A percentile compares a stretch with the other conserved stretches of the same genome.
phyloP scores from a whole-genome alignment of 2,113 vertebrate species.

The Silurus asotus region DNA sequence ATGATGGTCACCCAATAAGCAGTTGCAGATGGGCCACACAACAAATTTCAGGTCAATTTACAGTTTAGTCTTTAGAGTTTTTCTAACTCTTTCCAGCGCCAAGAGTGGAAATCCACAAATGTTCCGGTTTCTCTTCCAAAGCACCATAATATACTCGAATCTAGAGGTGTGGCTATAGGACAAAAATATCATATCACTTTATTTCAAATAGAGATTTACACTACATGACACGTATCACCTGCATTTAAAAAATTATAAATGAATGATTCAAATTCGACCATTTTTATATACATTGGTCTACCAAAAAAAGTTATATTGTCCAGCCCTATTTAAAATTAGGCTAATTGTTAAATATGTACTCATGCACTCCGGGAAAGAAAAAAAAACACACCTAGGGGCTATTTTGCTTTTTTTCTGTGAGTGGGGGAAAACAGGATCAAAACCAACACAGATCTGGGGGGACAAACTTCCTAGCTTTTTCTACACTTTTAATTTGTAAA shows the following conservation, averaged over 20 bases:
- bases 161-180: background rate
- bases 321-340: background rate
- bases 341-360: background rate
- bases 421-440: background rate
- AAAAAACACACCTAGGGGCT: background rate
- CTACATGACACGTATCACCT: background rate
- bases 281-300: background rate
- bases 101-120: constrained; percentile 6
- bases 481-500: background rate
- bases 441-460: background rate
- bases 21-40: constrained; percentile 55
- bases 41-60: constrained; percentile 35
- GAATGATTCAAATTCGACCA: background rate
- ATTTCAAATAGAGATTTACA: background rate
- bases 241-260: background rate
- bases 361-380: too few species aligned
- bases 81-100: background rate
- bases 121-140: background rate
- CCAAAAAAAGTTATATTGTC: background rate
- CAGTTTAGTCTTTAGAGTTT: constrained; percentile 16
- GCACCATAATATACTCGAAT: background rate
- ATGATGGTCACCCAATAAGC: constrained; percentile 57
- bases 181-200: background rate
- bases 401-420: background rate
- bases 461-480: too few species aligned